phyloP scores from a whole-genome alignment of 2,113 vertebrate genomes.

The Prionailurus bengalensis region DNA sequence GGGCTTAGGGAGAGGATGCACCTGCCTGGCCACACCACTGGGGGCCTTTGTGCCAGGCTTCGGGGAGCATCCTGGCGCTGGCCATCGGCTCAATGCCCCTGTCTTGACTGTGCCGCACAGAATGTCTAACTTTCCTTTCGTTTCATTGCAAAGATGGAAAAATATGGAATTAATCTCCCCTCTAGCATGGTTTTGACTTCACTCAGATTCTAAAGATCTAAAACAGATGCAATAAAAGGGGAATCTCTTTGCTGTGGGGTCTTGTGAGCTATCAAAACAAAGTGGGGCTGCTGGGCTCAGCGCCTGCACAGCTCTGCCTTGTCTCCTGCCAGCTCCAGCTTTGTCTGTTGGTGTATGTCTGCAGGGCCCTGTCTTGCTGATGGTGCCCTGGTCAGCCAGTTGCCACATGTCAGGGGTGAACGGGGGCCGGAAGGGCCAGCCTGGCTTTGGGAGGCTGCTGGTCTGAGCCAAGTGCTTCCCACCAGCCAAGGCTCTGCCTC shows the following conservation, averaged over 20 bases:
- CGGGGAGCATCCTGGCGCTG: not conserved
- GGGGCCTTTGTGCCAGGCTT: not conserved
- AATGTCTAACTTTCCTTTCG: not conserved
- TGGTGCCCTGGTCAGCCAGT: not conserved
- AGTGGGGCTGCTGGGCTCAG: not conserved
- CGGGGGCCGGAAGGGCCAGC: not conserved
- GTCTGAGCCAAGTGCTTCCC: not conserved
- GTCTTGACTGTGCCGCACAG: not conserved
- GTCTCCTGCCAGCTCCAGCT: not conserved
- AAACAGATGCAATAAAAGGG: constrained; percentile 70
- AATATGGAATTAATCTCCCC: constrained; percentile 75
- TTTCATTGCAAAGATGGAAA: constrained; percentile 56
- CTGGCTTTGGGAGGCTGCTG: not conserved
- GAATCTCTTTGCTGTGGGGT: constrained; percentile 66
- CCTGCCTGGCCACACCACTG: not conserved
- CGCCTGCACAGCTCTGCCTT: not conserved
- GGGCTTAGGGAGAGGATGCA: not conserved
- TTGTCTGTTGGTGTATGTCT: not conserved
- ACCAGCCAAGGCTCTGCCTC: not conserved
- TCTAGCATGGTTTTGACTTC: constrained; percentile 55
- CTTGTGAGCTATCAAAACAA: constrained; percentile 46
- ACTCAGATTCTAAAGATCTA: constrained; percentile 58
- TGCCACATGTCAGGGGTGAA: not conserved
- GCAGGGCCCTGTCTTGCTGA: not conserved
- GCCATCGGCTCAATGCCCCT: not conserved